phyloP scores from a whole-genome alignment of 2,888 invertebrate species.

The Oeneis ivallda region DNA sequence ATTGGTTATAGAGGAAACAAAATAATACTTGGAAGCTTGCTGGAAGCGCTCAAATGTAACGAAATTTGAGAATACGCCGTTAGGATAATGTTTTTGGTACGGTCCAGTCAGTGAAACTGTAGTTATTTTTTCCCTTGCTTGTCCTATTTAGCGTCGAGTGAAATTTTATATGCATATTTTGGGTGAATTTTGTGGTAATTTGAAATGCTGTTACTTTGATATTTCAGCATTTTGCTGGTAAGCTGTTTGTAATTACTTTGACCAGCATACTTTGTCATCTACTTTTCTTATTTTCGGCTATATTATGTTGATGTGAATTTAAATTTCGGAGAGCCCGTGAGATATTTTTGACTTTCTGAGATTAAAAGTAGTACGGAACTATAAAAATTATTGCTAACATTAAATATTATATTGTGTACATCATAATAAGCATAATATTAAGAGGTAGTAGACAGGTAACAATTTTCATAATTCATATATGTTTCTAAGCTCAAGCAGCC shows the following conservation, averaged over 20 bases:
- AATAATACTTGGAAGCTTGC: conserved; percentile 48
- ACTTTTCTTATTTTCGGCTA: too few relatives aligned
- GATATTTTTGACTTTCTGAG: too few relatives aligned
- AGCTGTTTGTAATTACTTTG: background rate
- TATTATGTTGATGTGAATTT: too few relatives aligned
- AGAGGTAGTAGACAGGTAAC: too few relatives aligned
- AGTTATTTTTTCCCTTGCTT: conserved; percentile 22
- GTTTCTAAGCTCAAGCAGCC: too few relatives aligned
- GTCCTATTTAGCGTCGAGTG: conserved; percentile 21
- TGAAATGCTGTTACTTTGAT: background rate
- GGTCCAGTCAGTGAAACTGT: conserved; percentile 15
- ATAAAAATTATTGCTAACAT: too few relatives aligned
- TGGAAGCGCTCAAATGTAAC: conserved; percentile 34
- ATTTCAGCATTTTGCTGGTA: background rate
- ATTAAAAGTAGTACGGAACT: too few relatives aligned
- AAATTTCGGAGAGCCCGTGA: too few relatives aligned
- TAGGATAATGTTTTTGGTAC: conserved; percentile 34
- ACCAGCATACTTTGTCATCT: background rate
- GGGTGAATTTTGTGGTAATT: conserved; percentile 9
- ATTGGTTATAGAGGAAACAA: conserved; percentile 49
- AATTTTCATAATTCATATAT: too few relatives aligned
- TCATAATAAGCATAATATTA: too few relatives aligned
- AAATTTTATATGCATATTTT: conserved; percentile 24
- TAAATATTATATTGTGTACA: too few relatives aligned
- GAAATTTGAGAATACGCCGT: conserved; percentile 38